Evolutionary conservation across 2,888 invertebrate species (phyloP), one percentile per base, ranked within the genome.

Genomic region (Schizotus pectinicornis): DNA sequence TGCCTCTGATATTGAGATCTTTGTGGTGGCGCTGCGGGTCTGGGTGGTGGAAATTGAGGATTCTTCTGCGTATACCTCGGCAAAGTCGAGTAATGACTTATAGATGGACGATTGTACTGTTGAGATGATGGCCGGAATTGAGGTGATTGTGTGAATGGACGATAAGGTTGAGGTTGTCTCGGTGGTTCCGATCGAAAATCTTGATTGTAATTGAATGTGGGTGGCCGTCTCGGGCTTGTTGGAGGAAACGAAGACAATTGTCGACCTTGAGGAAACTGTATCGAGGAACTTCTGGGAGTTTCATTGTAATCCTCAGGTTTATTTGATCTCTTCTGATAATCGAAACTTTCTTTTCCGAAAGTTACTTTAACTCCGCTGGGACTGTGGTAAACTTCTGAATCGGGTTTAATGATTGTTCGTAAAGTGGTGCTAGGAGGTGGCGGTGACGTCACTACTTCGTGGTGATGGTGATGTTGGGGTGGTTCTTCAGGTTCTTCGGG

Each of bases 401-500:
- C 94, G 0, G 94, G 94, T 68, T 90, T 89, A 48, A 94, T 94
- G 35, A 94, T 88, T 0, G 94, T 90, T 72, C 94, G 83, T 48
- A 93, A 78, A 0, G 94, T 94, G 0, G 94, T 94, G 0, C 90
- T 87, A 57, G 87, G 86, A 43, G 86, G 84, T 1, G 87, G 82
- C 1, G 85, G 77, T 1, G 52, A 42, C 9, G 62, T 62, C 1
- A 54, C 61, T 3, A 56, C 39, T 61, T 71, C 68, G 11, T 59
- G 66, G 41, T 49, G 66, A 45, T 74, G 70, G 56, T 71, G 67
- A 56, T 72, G 65, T 3, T 80, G 83, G 22, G 85, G 82, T 1
- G 82, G 81, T 0, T 78, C 81, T 1, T 68, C 67, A 45, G 67
- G 64, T 61, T 85, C 82, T 43, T 83, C 81, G 3, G 85, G 82